A percentile compares a stretch with the other conserved stretches of the same genome.
These are phyloP conservation scores for Coelinius sp. DNA, from an alignment of 2,888 invertebrate genomes.

Conservation along the genomic window DNA sequence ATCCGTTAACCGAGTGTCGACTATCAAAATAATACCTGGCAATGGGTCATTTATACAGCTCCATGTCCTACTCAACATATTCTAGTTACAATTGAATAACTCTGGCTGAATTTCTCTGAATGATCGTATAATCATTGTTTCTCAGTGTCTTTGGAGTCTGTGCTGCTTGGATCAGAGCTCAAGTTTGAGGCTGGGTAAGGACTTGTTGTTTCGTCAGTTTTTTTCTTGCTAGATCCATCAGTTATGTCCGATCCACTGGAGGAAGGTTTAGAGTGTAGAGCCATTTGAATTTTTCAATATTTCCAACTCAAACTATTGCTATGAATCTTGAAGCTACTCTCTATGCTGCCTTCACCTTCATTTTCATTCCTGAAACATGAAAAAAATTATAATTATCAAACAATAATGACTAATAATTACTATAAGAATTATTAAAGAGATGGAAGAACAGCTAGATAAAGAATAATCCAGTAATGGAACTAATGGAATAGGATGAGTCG, in stretches of 20 bases:
- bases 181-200: constrained; percentile 76
- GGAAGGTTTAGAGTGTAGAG: constrained; percentile 91
- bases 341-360: constrained; percentile 79
- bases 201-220: constrained; percentile 88
- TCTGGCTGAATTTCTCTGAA: constrained; percentile 75
- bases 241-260: constrained; percentile 84
- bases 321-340: constrained; percentile 91
- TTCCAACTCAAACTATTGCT: constrained; percentile 87
- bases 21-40: constrained; percentile 78
- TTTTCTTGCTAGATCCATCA: constrained; percentile 83
- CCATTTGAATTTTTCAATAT: constrained; percentile 88
- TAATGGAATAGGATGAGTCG: too few species aligned
- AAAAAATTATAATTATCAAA: constrained; percentile 25
- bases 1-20: too few species aligned
- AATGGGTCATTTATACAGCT: constrained; percentile 79
- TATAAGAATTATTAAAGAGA: too few species aligned
- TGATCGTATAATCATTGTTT: constrained; percentile 90
- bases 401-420: too few species aligned
- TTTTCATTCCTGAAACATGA: constrained; percentile 84
- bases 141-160: constrained; percentile 69
- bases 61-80: constrained; percentile 85
- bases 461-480: too few species aligned
- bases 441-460: too few species aligned
- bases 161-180: constrained; percentile 54
- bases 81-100: constrained; percentile 77